A percentile compares a stretch with the other conserved stretches of the same genome.
Evolutionary conservation across 2,797 vertebrate species (phyloP).

Genomic region (Orientallactaga sibirica): DNA sequence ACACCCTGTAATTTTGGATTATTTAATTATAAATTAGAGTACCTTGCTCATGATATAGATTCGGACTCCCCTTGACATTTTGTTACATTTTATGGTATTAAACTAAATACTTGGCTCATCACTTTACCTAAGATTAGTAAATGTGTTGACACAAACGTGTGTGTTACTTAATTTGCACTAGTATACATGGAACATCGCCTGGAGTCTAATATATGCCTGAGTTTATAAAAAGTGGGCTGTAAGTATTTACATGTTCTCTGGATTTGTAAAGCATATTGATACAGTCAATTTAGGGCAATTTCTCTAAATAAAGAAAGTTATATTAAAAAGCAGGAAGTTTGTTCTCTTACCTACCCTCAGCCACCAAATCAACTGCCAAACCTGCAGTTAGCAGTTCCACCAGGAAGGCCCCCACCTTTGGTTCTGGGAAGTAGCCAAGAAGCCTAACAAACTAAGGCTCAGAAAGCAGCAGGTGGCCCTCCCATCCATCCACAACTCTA

Average conservation of each 20-base stretch:
- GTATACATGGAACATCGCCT: not conserved
- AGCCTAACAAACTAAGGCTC: too few relatives aligned
- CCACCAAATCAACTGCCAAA: not conserved
- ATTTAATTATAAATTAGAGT: slow-evolving; percentile 40
- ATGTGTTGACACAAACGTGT: not conserved
- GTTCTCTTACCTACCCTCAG: not conserved
- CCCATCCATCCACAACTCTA: not conserved
- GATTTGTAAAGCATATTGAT: slow-evolving; percentile 23
- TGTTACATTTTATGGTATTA: slow-evolving; percentile 15
- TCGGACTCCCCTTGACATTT: slow-evolving; percentile 23
- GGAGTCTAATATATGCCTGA: slow-evolving; percentile 39
- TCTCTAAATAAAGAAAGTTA: slow-evolving; percentile 20
- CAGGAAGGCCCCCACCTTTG: not conserved
- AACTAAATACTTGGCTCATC: slow-evolving; percentile 7
- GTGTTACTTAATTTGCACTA: not conserved
- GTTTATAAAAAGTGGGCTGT: slow-evolving; percentile 17
- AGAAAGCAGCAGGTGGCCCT: not conserved
- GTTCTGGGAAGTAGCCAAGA: not conserved
- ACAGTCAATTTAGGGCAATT: slow-evolving; percentile 32
- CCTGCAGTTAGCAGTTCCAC: not conserved
- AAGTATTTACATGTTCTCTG: slow-evolving; percentile 25
- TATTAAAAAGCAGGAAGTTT: not conserved
- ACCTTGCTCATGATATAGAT: not conserved
- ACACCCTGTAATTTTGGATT: not conserved
- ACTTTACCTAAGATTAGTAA: not conserved